Evolutionary conservation across 2,888 invertebrate genomes (phyloP), one percentile per base, ranked within the genome.

Genomic region (Stenodema calcarata): DNA sequence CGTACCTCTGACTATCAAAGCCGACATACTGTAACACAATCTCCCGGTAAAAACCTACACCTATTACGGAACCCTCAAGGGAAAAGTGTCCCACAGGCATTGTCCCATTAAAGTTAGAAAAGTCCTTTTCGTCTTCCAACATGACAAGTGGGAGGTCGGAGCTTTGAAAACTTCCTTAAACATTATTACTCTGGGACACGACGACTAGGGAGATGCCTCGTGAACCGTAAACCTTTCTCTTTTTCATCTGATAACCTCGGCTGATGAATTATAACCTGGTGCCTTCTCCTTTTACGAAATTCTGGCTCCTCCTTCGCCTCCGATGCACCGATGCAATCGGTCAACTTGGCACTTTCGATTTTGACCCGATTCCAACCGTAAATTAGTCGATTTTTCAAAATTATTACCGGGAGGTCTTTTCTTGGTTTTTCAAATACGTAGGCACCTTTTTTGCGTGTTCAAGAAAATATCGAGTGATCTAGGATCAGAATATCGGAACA

Each of bases 21-120:
- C 35, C 35, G 35, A 62, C 62, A 23, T 62, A 62, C 3, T 23
- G 23, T 62, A 23, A 62, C 62, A 62, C 27, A 23, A 62, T 62
- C 62, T 62, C 62, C 62, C 12, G 0, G 62, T 62, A 18, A 62
- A 62, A 62, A 62, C 62, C 27, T 23, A 62, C 27, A 27, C 62
- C 23, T 2, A 23, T 62, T 62, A 23, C 62, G 23, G 62, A 62
- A 62, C 62, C 23, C 23, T 9, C 23, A 18, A 62, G 27, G 27
- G 12, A 62, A 62, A 62, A 23, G 62, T 62, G 62, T 18, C 62
- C 62, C n/a, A 62, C 54, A 54, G 18, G 54, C 62, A 62, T 62
- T 62, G 62, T 62, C 62, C 62, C 62, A 62, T 62, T 62, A 62
- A 62, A 62, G 62, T 62, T 62, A 62, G 62, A 62, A 62, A 62